phyloP scores from a whole-genome alignment of 2,113 vertebrate species.

The Albula glossodonta region DNA sequence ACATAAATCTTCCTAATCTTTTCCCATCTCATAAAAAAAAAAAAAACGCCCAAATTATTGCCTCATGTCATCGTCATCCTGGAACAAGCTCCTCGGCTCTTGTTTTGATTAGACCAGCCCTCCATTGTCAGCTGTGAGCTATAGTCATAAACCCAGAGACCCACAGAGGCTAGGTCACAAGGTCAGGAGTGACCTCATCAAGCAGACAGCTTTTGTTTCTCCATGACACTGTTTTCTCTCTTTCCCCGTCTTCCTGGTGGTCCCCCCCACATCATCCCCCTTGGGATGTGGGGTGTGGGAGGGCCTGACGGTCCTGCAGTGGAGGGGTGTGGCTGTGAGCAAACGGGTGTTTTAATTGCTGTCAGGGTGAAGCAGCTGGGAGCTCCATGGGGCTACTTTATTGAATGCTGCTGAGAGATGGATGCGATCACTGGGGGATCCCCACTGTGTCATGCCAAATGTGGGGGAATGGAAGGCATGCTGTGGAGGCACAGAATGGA shows the following conservation, averaged over 20 bases:
- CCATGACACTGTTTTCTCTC: neutral
- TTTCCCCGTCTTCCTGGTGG: neutral
- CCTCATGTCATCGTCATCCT: neutral
- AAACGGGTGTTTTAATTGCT: neutral
- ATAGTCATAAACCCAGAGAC: neutral
- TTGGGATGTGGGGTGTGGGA: neutral
- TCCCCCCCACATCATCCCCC: neutral
- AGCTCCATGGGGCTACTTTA: neutral
- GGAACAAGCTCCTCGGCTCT: neutral
- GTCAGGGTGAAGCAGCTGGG: neutral
- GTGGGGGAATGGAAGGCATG: neutral
- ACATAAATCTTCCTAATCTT: slow-evolving; percentile 19
- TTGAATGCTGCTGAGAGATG: slow-evolving; percentile 18
- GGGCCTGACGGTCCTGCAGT: neutral
- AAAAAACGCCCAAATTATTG: neutral
- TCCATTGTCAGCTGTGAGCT: neutral
- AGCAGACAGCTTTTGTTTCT: neutral
- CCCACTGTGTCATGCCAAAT: neutral
- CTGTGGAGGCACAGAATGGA: neutral
- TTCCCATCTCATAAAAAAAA: neutral
- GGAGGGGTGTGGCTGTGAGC: neutral
- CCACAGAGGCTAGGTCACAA: neutral
- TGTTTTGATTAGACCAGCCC: neutral
- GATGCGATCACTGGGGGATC: slow-evolving; percentile 1
- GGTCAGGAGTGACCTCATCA: slow-evolving; percentile 13